Evolutionary conservation across 2,888 invertebrate species (phyloP).

Genomic region (Hoplodrina blanda): DNA sequence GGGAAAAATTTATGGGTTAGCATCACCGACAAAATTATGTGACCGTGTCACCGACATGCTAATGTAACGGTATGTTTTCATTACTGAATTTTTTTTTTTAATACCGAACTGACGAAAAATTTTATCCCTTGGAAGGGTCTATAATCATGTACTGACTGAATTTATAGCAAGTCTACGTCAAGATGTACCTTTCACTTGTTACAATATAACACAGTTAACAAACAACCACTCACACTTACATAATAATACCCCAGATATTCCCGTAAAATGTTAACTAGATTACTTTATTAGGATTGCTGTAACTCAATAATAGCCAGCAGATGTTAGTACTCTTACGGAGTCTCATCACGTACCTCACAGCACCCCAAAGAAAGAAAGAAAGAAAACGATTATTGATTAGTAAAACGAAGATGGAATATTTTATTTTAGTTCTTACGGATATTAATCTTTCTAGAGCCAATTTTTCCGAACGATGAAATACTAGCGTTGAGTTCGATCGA

Average conservation of each 20-base stretch:
- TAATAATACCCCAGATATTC: slow-evolving; percentile 22
- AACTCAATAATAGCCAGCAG: slow-evolving; percentile 45
- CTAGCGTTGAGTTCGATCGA: slow-evolving; percentile 5
- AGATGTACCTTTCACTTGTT: too few relatives aligned
- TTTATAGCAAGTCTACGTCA: too few relatives aligned
- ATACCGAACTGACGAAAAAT: too few relatives aligned
- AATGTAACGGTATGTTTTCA: too few relatives aligned
- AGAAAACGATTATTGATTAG: slow-evolving; percentile 52
- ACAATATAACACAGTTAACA: not conserved
- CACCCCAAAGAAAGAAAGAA: slow-evolving; percentile 40
- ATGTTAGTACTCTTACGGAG: slow-evolving; percentile 24
- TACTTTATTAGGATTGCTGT: slow-evolving; percentile 29
- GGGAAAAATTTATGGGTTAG: too few relatives aligned
- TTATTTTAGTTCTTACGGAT: slow-evolving; percentile 17
- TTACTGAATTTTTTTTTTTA: too few relatives aligned
- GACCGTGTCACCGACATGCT: too few relatives aligned
- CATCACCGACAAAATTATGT: too few relatives aligned
- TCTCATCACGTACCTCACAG: slow-evolving; percentile 35
- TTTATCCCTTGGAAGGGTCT: too few relatives aligned
- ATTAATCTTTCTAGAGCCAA: slow-evolving; percentile 24
- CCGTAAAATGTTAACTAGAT: slow-evolving; percentile 27
- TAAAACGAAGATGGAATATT: slow-evolving; percentile 38
- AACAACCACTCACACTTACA: not conserved
- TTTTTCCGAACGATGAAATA: slow-evolving; percentile 15
- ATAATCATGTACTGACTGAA: too few relatives aligned